Conservation (phyloP, 2,797 vertebrate genomes). For the Eospalax fontanierii region DNA sequence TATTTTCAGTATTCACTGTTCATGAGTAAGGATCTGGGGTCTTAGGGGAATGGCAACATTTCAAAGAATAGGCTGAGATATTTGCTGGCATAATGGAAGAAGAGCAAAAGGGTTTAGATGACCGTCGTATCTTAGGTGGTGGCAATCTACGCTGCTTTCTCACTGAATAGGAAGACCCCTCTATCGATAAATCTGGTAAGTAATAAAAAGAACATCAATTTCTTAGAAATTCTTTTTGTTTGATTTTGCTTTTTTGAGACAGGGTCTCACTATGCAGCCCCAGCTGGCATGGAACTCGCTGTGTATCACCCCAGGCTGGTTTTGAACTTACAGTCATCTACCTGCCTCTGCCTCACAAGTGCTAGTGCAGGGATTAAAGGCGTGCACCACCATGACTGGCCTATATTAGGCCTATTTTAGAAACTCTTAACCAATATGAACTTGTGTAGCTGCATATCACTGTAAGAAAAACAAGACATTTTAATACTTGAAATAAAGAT, state of each 20-base stretch:
- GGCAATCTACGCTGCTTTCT: not conserved
- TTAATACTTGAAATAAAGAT: not conserved
- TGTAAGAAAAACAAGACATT: not conserved
- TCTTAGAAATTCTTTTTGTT: too few species aligned
- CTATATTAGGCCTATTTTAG: not conserved
- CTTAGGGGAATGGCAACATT: not conserved
- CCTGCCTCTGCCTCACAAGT: too few species aligned
- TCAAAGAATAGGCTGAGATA: not conserved
- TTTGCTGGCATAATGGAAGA: not conserved
- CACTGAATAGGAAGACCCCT: not conserved
- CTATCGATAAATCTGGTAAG: not conserved
- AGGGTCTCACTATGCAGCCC: too few species aligned
- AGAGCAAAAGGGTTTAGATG: not conserved
- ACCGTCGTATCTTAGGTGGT: not conserved
- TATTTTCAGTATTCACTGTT: not conserved
- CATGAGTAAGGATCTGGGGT: not conserved
- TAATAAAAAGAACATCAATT: not conserved
- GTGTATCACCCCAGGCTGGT: too few species aligned
- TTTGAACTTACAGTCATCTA: too few species aligned
- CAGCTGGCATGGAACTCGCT: too few species aligned
- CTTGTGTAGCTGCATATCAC: not conserved
- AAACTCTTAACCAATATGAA: not conserved
- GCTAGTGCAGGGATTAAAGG: too few species aligned
- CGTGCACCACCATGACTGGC: too few species aligned
- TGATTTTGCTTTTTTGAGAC: too few species aligned